These are phyloP conservation scores for Thunnus albacares DNA, from an alignment of 2,797 vertebrate genomes.

Conservation along the genomic window DNA sequence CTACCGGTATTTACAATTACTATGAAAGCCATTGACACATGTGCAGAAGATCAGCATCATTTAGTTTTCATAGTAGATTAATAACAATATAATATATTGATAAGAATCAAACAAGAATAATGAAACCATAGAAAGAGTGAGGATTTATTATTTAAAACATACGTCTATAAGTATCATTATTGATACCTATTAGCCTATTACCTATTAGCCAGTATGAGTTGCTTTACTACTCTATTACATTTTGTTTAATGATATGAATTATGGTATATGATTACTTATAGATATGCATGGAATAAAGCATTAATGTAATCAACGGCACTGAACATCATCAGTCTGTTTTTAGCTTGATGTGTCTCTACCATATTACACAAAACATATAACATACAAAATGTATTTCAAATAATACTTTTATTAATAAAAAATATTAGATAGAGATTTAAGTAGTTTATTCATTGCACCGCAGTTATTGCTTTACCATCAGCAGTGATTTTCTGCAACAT, in stretches of 20 bases:
- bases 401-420: not conserved
- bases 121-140: not conserved
- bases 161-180: not conserved
- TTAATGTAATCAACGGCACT: not conserved
- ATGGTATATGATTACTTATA: not conserved
- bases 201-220: not conserved
- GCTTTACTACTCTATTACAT: not conserved
- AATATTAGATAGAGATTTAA: not conserved
- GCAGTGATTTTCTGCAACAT: not conserved
- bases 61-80: not conserved
- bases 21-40: not conserved
- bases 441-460: not conserved
- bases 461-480: not conserved
- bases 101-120: not conserved
- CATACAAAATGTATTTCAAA: not conserved
- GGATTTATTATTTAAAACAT: no score
- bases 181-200: not conserved
- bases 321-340: not conserved
- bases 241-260: not conserved
- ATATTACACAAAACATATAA: not conserved
- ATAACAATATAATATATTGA: not conserved
- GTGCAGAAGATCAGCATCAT: not conserved
- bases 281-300: not conserved
- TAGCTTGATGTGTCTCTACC: no score
- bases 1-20: no score